Conservation (phyloP, 2,113 vertebrate genomes). For the Atrichornis clamosus region DNA sequence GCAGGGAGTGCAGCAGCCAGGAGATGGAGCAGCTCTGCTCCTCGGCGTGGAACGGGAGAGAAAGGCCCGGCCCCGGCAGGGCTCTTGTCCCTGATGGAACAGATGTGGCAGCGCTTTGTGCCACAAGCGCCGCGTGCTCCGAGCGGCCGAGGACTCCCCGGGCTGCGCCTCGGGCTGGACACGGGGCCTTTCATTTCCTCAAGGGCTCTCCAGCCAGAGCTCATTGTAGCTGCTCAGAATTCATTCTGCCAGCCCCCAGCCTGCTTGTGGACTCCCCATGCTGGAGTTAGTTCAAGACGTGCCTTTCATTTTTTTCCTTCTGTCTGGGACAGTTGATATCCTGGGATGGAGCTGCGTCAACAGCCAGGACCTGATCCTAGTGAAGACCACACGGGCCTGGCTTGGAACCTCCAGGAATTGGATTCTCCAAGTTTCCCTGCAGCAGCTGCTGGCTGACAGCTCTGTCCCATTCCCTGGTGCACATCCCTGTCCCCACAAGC, state of each 20-base stretch:
- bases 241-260: background rate
- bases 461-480: background rate
- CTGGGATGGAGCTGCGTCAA: background rate
- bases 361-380: background rate
- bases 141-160: background rate
- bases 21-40: slow-evolving; percentile 33
- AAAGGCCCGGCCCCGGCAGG: background rate
- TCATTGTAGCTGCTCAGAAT: slow-evolving; percentile 12
- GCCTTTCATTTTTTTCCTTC: background rate
- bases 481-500: background rate
- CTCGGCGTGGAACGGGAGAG: background rate
- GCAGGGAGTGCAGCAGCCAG: background rate
- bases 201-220: slow-evolving; percentile 25
- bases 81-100: slow-evolving; percentile 19
- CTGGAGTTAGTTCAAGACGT: background rate
- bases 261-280: background rate
- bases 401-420: background rate
- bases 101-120: slow-evolving; percentile 15
- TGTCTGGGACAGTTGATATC: background rate
- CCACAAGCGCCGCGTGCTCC: background rate
- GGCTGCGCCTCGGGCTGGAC: background rate
- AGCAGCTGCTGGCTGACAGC: background rate
- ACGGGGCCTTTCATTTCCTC: slow-evolving; percentile 17
- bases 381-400: background rate
- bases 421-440: background rate